Evolutionary conservation across 2,888 invertebrate genomes (phyloP).

Genomic region (Lysandra bellargus): DNA sequence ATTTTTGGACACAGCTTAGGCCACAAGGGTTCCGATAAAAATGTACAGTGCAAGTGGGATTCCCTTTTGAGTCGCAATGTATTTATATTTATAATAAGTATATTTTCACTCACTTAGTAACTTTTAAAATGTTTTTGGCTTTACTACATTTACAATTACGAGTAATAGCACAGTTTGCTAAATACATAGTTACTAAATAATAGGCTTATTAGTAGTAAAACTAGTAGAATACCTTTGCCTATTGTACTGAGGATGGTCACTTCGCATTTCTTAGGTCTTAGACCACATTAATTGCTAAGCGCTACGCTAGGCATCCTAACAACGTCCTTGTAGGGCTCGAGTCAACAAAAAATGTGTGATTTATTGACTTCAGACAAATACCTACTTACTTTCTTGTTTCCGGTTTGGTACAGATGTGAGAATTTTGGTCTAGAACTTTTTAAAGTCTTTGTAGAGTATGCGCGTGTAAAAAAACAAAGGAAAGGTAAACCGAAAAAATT

Average conservation of each 20-base stretch:
- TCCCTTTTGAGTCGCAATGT: too few species aligned
- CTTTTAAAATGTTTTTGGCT: too few species aligned
- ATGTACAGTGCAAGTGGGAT: too few species aligned
- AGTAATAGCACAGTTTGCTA: not conserved
- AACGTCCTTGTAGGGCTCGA: conserved; percentile 15
- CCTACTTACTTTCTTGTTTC: not conserved
- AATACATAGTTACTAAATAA: not conserved
- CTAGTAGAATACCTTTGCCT: conserved; percentile 13
- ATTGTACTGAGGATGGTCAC: conserved; percentile 30
- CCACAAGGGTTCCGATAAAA: too few species aligned
- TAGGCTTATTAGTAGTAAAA: not conserved
- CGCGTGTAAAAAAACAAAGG: too few species aligned
- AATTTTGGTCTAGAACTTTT: conserved; percentile 4
- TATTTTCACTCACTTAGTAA: too few species aligned
- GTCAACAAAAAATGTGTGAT: conserved; percentile 17
- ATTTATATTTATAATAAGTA: too few species aligned
- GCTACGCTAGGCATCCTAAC: conserved; percentile 14
- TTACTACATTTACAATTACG: too few species aligned
- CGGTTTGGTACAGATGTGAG: not conserved
- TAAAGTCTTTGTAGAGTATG: not conserved
- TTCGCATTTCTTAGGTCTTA: conserved; percentile 7
- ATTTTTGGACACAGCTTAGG: too few species aligned
- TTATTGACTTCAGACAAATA: conserved; percentile 18
- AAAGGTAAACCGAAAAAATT: too few species aligned
- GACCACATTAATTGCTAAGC: conserved; percentile 24